A percentile compares a stretch with the other conserved stretches of the same genome.
Conservation (phyloP, 2,113 vertebrate genomes). For the Pantherophis guttatus region DNA sequence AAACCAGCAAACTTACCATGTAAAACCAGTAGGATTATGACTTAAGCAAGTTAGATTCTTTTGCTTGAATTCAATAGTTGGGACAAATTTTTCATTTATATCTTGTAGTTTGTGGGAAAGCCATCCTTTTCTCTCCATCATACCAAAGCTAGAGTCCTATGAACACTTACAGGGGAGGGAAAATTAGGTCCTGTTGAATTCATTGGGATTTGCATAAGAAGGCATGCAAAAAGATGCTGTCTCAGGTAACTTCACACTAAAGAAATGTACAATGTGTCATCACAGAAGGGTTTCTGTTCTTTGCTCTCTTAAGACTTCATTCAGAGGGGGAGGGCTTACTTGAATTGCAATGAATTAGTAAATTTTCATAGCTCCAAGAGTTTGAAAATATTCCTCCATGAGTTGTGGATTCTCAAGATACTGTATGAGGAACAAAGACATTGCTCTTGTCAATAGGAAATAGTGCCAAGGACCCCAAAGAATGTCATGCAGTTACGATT, state of each 20-base stretch:
- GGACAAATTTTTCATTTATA: neutral
- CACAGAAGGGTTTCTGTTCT: slow-evolving; percentile 47
- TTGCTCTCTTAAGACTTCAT: slow-evolving; percentile 42
- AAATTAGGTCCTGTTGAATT: neutral
- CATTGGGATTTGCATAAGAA: neutral
- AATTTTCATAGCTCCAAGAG: neutral
- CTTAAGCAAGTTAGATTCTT: neutral
- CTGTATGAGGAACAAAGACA: neutral
- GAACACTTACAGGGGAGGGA: neutral
- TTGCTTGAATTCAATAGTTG: neutral
- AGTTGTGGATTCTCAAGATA: slow-evolving; percentile 29
- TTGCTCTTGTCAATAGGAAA: neutral
- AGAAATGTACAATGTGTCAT: slow-evolving; percentile 15
- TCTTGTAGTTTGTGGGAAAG: neutral
- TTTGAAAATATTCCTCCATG: slow-evolving; percentile 23
- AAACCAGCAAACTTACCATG: neutral
- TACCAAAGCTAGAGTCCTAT: neutral
- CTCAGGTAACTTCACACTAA: neutral
- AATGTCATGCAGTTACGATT: neutral
- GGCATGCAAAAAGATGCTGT: neutral
- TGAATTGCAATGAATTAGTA: slow-evolving; percentile 52
- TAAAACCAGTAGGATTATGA: slow-evolving; percentile 1
- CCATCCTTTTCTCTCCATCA: neutral
- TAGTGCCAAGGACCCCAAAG: slow-evolving; percentile 4
- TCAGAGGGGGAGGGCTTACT: slow-evolving; percentile 54